These are phyloP conservation scores for Entelurus aequoreus DNA, from an alignment of 2,113 vertebrate genomes.

Conservation along the genomic window DNA sequence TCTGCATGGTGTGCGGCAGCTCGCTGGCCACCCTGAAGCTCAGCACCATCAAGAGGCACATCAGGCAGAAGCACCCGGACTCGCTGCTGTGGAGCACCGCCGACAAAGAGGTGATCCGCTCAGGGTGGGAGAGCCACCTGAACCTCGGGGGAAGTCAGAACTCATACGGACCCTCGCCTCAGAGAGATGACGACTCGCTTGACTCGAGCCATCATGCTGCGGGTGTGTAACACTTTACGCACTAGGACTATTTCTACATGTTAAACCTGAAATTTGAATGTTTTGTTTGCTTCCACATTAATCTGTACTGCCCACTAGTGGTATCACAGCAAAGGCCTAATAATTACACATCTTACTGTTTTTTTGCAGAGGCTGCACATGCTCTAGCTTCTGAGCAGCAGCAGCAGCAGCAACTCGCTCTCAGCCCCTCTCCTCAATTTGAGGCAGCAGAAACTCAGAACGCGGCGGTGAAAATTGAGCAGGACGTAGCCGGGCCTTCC, in stretches of 20 bases:
- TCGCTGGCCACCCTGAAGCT: slow-evolving; percentile 88
- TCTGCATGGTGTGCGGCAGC: slow-evolving; percentile 94
- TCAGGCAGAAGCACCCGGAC: slow-evolving; percentile 87
- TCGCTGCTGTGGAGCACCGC: slow-evolving; percentile 83
- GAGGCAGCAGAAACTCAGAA: slow-evolving; percentile 21
- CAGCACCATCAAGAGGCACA: slow-evolving; percentile 93
- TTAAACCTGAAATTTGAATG: not conserved
- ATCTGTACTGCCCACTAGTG: not conserved
- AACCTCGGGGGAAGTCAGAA: slow-evolving; percentile 66
- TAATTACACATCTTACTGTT: not conserved
- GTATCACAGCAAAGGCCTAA: no score
- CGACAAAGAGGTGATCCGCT: slow-evolving; percentile 87
- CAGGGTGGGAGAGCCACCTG: slow-evolving; percentile 86
- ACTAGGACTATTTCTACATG: no score
- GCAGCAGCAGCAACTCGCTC: not conserved
- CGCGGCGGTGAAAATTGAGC: slow-evolving; percentile 18
- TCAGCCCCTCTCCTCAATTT: slow-evolving; percentile 18
- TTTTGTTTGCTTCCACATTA: not conserved
- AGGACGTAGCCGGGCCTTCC: slow-evolving; percentile 40
- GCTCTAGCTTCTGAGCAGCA: slow-evolving; percentile 31
- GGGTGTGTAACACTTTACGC: slow-evolving; percentile 26
- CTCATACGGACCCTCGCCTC: slow-evolving; percentile 19
- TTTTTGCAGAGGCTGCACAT: slow-evolving; percentile 34
- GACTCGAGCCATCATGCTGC: slow-evolving; percentile 25
- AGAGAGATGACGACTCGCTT: slow-evolving; percentile 42